Evolutionary conservation across 2,113 vertebrate species (phyloP), one percentile per base, ranked within the genome.

Genomic region (Hiodon alosoides): DNA sequence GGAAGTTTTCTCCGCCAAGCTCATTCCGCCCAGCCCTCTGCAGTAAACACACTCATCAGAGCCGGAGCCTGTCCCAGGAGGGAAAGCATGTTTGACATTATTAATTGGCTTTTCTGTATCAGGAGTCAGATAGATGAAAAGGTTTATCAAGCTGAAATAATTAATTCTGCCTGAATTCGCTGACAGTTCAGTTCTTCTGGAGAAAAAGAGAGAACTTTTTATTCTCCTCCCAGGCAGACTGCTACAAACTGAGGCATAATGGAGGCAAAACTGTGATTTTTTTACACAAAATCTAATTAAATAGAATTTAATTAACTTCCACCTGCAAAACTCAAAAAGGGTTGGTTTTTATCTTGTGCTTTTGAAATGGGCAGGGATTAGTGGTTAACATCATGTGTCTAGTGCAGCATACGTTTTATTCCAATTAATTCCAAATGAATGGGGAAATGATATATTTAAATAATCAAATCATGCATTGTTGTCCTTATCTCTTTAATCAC

Each of bases 71-170:
- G 84, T 94, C 94, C 94, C 93, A 51, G 72, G 91, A 96, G 94
- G 88, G 88, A 94, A 94, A 95, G 91, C 93, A 94, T 96, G 95
- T 98, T 97, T 98, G 96, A 98, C 96, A 96, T 98, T 95, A 95
- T 98, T 98, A 98, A 98, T 98, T 98, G 95, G 95, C 95, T 98
- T 98, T 99, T 97, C 96, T 93, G 92, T 89, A 94, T 93, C 93
- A 94, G 91, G 93, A 99, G 95, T 97, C 95, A 94, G 93, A 94
- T 94, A 96, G 95, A 97, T 97, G 95, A 98, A 98, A 98, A 98
- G 96, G 95, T 97, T 98, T 97, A 97, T 99, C 96, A 97, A 94
- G 95, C 95, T 98, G 95, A 97, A 98, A 98, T 98, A 98, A 98
- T 98, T 98, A 95, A 96, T 98, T 98, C 97, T 93, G 92, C 91